Percentiles rank a stretch among this genome's conserved stretches.
Conservation (phyloP, 2,113 vertebrate genomes). For the Camelus bactrianus region DNA sequence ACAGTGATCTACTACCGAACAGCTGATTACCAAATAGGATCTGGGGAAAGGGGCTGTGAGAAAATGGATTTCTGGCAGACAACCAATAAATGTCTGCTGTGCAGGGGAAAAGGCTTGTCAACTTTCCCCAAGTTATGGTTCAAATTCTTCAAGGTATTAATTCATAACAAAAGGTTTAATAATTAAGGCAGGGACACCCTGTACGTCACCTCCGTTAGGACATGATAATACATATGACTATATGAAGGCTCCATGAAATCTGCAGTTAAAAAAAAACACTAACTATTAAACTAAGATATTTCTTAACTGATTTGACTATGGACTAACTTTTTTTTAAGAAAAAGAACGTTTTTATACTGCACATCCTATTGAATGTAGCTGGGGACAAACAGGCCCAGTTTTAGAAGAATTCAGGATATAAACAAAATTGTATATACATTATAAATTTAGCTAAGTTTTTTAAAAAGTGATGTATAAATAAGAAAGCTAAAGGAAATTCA, state of each 20-base stretch:
- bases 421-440: neutral
- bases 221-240: neutral
- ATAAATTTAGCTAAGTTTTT: neutral
- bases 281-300: neutral
- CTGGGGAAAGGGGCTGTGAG: neutral
- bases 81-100: neutral
- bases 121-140: neutral
- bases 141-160: neutral
- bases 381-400: neutral
- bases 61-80: neutral
- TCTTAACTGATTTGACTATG: conserved; percentile 16
- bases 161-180: neutral
- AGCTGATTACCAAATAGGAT: neutral
- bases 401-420: conserved; percentile 19
- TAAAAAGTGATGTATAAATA: neutral
- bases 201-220: neutral
- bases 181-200: neutral
- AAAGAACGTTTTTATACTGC: neutral
- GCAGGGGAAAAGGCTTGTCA: neutral
- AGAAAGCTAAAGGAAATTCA: neutral
- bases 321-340: neutral
- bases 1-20: neutral
- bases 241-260: neutral
- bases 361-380: neutral
- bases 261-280: neutral